Conservation (phyloP, 2,888 invertebrate genomes). For the Lasioglossum lativentre region DNA sequence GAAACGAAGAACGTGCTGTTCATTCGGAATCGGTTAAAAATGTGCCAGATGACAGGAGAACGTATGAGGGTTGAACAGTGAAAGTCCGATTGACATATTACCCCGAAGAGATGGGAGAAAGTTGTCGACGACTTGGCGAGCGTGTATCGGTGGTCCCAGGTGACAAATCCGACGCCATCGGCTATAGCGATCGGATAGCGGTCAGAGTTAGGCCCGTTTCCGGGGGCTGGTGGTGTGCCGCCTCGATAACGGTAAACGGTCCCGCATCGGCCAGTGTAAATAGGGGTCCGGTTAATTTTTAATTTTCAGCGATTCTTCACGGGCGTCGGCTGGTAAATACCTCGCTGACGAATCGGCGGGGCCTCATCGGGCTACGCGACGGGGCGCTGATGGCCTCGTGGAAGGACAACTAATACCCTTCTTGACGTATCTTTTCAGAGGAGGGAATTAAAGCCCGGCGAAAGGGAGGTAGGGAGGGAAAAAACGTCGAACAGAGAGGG, state of each 20-base stretch:
- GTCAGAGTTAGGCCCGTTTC: slow-evolving; percentile 29
- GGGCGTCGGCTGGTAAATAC: slow-evolving; percentile 70
- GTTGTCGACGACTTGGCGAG: background rate
- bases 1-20: background rate
- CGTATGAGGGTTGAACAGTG: background rate
- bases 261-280: slow-evolving; percentile 56
- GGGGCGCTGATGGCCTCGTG: slow-evolving; percentile 45
- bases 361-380: slow-evolving; percentile 33
- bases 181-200: slow-evolving; percentile 66
- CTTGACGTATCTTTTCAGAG: slow-evolving; percentile 49
- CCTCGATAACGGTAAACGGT: slow-evolving; percentile 50
- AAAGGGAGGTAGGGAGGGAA: slow-evolving; percentile 11
- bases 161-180: slow-evolving; percentile 58
- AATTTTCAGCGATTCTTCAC: slow-evolving; percentile 78
- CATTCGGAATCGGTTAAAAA: background rate
- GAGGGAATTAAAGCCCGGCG: slow-evolving; percentile 33
- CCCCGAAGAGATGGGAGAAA: background rate
- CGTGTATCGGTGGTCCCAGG: background rate
- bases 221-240: background rate
- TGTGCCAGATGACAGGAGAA: background rate
- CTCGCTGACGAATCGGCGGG: slow-evolving; percentile 58
- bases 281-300: slow-evolving; percentile 63
- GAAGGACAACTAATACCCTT: slow-evolving; percentile 48
- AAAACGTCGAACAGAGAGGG: background rate
- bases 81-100: background rate